Conservation (phyloP, 1,140 invertebrate genomes). For the Pentalonia nigronervosa region DNA sequence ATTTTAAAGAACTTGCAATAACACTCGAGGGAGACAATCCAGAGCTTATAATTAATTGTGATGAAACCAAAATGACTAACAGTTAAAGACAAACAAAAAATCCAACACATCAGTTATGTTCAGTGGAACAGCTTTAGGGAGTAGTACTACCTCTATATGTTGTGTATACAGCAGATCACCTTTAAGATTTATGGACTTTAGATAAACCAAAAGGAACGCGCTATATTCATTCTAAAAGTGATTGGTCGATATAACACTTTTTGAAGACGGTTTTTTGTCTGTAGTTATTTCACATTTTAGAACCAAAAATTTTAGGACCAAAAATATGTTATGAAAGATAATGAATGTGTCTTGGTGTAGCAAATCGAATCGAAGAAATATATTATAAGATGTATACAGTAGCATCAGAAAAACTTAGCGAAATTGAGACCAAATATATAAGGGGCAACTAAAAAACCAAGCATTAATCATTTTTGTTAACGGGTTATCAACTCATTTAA, state of each 20-base stretch:
- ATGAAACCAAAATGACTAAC: constrained; percentile 65
- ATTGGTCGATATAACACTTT: constrained; percentile 63
- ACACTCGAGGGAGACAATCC: constrained; percentile 62
- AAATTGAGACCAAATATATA: no score
- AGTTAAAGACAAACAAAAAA: no score
- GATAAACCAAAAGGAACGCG: neutral
- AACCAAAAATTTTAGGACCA: constrained; percentile 42
- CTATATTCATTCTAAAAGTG: constrained; percentile 34
- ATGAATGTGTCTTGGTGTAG: no score
- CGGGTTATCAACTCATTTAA: no score
- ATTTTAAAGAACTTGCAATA: constrained; percentile 62
- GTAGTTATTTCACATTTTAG: constrained; percentile 57
- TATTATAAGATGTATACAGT: no score
- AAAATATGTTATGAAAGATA: constrained; percentile 58
- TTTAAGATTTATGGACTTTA: neutral
- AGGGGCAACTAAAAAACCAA: no score
- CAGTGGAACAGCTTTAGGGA: constrained; percentile 60
- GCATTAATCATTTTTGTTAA: no score
- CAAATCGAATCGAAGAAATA: no score
- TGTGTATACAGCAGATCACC: constrained; percentile 63
- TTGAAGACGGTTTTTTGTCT: constrained; percentile 62
- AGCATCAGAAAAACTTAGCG: no score
- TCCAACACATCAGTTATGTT: constrained; percentile 59
- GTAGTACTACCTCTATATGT: constrained; percentile 63
- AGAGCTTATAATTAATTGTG: constrained; percentile 64